Percentiles rank a stretch among this genome's conserved stretches.
phyloP scores from a whole-genome alignment of 2,888 invertebrate species.

The Beris morrisii region DNA sequence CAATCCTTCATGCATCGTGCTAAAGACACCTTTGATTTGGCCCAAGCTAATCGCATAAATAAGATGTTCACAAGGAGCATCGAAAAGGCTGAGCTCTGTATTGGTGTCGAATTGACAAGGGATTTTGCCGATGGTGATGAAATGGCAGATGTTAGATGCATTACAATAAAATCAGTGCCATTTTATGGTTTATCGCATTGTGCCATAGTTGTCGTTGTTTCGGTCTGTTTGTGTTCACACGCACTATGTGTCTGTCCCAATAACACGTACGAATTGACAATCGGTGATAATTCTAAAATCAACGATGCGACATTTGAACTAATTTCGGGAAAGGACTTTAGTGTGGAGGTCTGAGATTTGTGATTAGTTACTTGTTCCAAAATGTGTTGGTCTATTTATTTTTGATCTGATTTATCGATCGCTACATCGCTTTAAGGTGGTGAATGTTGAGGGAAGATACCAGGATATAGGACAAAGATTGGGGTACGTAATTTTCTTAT shows the following conservation, averaged over 20 bases:
- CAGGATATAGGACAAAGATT: no score
- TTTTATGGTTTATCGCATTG: slow-evolving; percentile 13
- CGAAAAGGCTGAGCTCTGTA: background rate
- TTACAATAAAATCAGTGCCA: slow-evolving; percentile 24
- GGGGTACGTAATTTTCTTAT: no score
- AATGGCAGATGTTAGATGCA: slow-evolving; percentile 26
- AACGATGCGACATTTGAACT: no score
- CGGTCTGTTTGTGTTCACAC: slow-evolving; percentile 27
- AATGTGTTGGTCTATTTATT: no score
- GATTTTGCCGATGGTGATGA: background rate
- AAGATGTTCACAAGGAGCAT: slow-evolving; percentile 14
- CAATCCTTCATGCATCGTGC: background rate
- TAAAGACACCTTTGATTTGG: slow-evolving; percentile 5
- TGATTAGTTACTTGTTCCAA: no score
- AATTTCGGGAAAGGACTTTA: no score
- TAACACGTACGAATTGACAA: background rate
- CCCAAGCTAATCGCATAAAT: slow-evolving; percentile 32
- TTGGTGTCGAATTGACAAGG: background rate
- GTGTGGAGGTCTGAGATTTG: no score
- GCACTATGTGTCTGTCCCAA: background rate
- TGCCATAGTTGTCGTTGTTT: slow-evolving; percentile 20
- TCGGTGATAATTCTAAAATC: no score
- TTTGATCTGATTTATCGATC: no score
- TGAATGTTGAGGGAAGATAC: no score
- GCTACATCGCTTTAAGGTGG: no score